Base-by-base conservation (phyloP, 2,888 invertebrate species). In the Bunonema sp. region DNA sequence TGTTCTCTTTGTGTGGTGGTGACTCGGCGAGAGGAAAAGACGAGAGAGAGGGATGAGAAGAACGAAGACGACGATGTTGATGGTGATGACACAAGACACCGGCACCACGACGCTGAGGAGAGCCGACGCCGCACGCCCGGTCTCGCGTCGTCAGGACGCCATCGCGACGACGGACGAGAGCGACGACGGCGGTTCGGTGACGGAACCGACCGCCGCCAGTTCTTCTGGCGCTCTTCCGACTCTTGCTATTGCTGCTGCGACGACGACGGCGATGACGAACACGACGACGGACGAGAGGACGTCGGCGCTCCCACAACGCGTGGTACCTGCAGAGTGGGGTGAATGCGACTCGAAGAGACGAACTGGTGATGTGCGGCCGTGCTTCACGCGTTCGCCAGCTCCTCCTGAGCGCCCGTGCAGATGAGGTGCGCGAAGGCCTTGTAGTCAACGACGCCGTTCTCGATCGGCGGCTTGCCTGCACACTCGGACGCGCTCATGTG, bases 371-470 rank as follows among this genome's bases (percentile, higher is more conserved):
- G 55, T 39, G 55, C 52, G 44, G 45, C 47, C 38, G 52, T 49
- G 39, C 49, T 56, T 56, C 50, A 54, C 45, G 47, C 55, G 42
- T 37, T 49, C 44, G 65, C 57, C 47, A 65, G 55, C 50, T 62
- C 61, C 34, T 62, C 62, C 41, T 73, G 70, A 44, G 72, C 71
- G 48, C 74, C 74, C 50, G 74, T 72, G 68, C 74, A 75, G 55
- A 75, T 71, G 46, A 71, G 67, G 35, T 63, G 62, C 41, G 71
- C 71, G 57, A 74, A 73, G 39, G 69, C 71, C 47, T 70, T 67
- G 66, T 75, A 75, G 62, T 75, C 74, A 44, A 74, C 52, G 53
- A 69, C 64, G 54, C 75, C 75, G 38, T 64, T 71, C 40, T 68
- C 65, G 41, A 75, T 68, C 23, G 74, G 74, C 33, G 73, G 68